phyloP scores from a whole-genome alignment of 2,888 invertebrate species.

The Polylopha cassiicola region DNA sequence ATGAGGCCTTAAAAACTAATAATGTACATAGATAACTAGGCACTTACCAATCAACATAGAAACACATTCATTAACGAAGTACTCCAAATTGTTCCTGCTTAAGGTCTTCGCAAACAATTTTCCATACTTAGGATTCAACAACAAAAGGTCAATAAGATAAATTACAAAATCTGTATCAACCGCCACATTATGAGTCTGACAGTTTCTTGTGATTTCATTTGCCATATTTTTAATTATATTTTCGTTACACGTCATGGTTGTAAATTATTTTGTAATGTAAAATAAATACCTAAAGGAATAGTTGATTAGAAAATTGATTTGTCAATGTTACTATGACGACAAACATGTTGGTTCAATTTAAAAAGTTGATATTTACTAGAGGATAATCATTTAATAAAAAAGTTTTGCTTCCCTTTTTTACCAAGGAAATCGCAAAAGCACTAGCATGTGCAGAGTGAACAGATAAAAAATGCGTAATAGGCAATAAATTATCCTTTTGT shows the following conservation, averaged over 20 bases:
- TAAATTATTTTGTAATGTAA: slow-evolving; percentile 21
- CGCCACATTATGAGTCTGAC: slow-evolving; percentile 53
- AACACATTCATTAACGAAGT: slow-evolving; percentile 73
- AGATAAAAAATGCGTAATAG: too few relatives aligned
- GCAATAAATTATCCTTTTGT: too few relatives aligned
- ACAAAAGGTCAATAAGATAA: slow-evolving; percentile 71
- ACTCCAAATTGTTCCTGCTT: slow-evolving; percentile 68
- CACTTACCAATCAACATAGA: slow-evolving; percentile 63
- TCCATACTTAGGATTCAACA: slow-evolving; percentile 76
- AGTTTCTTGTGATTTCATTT: slow-evolving; percentile 75
- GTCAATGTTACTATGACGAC: slow-evolving; percentile 7
- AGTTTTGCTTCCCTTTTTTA: too few relatives aligned
- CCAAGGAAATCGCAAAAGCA: too few relatives aligned
- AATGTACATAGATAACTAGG: neutral
- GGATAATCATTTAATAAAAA: too few relatives aligned
- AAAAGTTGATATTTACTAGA: too few relatives aligned
- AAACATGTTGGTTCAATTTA: too few relatives aligned
- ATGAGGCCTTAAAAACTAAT: neutral
- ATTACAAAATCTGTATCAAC: slow-evolving; percentile 71
- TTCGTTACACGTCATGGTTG: slow-evolving; percentile 61
- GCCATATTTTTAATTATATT: slow-evolving; percentile 77
- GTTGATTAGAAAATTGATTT: slow-evolving; percentile 9
- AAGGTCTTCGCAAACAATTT: slow-evolving; percentile 64
- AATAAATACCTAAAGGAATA: neutral
- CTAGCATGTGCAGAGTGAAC: too few relatives aligned